These are phyloP conservation scores for Pollenia amentaria DNA, from an alignment of 2,888 invertebrate species.

Conservation along the genomic window DNA sequence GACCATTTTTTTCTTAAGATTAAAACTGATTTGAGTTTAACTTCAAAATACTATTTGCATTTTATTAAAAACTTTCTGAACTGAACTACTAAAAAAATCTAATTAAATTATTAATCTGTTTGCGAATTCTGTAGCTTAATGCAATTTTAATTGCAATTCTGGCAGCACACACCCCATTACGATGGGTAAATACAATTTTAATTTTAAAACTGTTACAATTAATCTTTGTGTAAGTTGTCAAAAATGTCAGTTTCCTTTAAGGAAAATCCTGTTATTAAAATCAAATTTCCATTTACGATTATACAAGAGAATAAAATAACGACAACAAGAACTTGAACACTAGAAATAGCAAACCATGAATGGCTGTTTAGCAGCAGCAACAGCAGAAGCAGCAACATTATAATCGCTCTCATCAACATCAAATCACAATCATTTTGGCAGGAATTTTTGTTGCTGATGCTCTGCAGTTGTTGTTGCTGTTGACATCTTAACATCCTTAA, in stretches of 20 bases:
- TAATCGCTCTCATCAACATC: conserved; percentile 45
- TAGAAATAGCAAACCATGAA: conserved; percentile 35
- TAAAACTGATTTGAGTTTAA: too few relatives aligned
- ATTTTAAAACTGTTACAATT: conserved; percentile 60
- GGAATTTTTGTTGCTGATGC: conserved; percentile 29
- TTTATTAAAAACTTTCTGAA: too few relatives aligned
- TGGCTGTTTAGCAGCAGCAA: background rate
- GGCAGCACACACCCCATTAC: background rate
- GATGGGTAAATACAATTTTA: conserved; percentile 26
- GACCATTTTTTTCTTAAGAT: too few relatives aligned
- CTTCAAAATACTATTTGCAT: too few relatives aligned
- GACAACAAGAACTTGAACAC: conserved; percentile 54
- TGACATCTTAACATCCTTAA: conserved; percentile 67
- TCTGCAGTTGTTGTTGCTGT: conserved; percentile 37
- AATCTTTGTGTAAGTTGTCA: conserved; percentile 65
- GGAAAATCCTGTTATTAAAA: conserved; percentile 72
- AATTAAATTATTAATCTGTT: too few relatives aligned
- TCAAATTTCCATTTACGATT: conserved; percentile 70
- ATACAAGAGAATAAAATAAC: conserved; percentile 27
- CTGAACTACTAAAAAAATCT: too few relatives aligned
- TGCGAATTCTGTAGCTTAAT: too few relatives aligned
- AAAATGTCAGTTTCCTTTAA: conserved; percentile 70
- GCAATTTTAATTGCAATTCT: background rate
- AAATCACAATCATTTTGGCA: conserved; percentile 55
- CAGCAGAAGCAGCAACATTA: conserved; percentile 24